Evolutionary conservation across 2,888 invertebrate genomes (phyloP).

Genomic region (Horisme vitalbata): DNA sequence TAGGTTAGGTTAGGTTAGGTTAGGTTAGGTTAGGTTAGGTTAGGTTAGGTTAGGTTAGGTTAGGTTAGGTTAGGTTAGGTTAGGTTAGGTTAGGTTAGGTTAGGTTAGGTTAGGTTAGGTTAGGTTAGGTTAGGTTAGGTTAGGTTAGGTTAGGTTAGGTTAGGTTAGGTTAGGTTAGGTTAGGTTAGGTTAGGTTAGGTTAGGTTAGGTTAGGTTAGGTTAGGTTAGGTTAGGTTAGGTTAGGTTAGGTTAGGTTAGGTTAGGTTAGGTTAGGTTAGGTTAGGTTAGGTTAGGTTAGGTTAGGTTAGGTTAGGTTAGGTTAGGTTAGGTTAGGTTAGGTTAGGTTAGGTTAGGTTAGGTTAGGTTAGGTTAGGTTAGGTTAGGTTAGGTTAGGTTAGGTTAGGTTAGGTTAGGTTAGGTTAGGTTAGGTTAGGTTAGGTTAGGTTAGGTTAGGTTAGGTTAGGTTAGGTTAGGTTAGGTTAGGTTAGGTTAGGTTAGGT

Average conservation of each 20-base stretch:
- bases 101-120: conserved; percentile 30
- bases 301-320: conserved; percentile 32
- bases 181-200: conserved; percentile 29
- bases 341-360: conserved; percentile 35
- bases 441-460: no score
- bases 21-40: conserved; percentile 30
- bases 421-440: no score
- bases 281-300: conserved; percentile 29
- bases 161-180: conserved; percentile 25
- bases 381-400: conserved; percentile 32
- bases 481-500: no score
- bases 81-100: conserved; percentile 33
- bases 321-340: conserved; percentile 32
- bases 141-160: conserved; percentile 25
- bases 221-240: conserved; percentile 25
- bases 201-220: conserved; percentile 28
- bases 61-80: conserved; percentile 33
- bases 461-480: no score
- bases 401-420: conserved; percentile 28
- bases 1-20: conserved; percentile 33
- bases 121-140: conserved; percentile 30
- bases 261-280: conserved; percentile 27
- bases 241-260: conserved; percentile 24
- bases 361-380: conserved; percentile 31
- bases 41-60: conserved; percentile 31